Conservation (phyloP, 2,113 vertebrate genomes). For the Chelonoidis abingdonii region DNA sequence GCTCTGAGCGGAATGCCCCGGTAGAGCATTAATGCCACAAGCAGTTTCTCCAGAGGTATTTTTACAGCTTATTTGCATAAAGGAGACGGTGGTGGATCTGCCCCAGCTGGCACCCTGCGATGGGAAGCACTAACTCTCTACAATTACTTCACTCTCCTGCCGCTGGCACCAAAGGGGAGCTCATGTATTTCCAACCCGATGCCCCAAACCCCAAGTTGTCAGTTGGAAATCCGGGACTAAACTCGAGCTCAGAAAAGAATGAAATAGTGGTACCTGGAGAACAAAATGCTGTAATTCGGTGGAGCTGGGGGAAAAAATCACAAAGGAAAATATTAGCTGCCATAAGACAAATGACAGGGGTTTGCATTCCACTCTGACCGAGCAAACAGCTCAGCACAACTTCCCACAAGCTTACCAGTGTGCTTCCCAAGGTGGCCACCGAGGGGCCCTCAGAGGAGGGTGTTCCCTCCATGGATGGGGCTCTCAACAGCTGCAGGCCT, state of each 20-base stretch:
- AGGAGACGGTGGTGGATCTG: not conserved
- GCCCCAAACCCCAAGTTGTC: not conserved
- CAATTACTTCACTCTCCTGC: not conserved
- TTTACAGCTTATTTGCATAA: not conserved
- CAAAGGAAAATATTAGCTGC: not conserved
- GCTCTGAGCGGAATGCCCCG: not conserved
- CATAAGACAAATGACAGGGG: not conserved
- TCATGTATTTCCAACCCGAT: no score
- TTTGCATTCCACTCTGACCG: not conserved
- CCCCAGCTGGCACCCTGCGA: not conserved
- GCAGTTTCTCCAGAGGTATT: not conserved
- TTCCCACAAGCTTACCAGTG: no score
- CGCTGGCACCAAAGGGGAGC: no score
- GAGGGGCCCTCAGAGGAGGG: no score
- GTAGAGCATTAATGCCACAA: not conserved
- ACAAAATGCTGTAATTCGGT: no score
- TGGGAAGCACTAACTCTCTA: not conserved
- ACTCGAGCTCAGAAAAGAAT: no score
- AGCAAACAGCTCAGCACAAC: not conserved
- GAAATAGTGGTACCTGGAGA: no score
- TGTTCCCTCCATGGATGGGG: not conserved
- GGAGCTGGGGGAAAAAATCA: no score
- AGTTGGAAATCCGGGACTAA: no score
- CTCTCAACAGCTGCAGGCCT: not conserved
- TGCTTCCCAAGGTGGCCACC: not conserved